Base-by-base conservation (phyloP, 2,113 vertebrate species). In the Pseudorasbora parva region DNA sequence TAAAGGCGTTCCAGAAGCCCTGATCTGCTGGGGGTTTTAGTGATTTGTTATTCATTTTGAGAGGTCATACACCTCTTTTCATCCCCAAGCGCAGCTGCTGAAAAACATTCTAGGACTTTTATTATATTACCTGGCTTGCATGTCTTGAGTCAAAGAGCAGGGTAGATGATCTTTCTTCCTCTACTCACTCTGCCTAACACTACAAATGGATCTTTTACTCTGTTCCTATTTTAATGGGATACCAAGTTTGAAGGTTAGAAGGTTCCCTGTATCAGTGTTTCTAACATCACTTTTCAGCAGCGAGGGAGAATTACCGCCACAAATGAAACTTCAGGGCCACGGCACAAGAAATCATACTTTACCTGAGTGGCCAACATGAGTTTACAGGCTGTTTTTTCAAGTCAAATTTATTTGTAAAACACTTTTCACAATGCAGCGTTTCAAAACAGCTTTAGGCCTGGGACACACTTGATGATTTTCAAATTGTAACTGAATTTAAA, bases 101-200 rank as follows among this genome's bases (percentile, higher is more conserved):
- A 19, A 56, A 27, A 56, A 21, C 30, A 49, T 75, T 75, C 27
- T 4, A 0, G 73, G 25, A 76, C 49, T n/a, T 56, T 56, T 56
- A 76, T 76, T 56, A 56, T 2, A 37, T 57, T 51, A 74, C 23
- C 71, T 74, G 45, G 14, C 69, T 47, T 8, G 43, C 43, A 25
- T 47, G 12, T 74, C 71, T 49, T 30, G 23, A 51, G 45, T 74
- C 71, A 74, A 74, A 74, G 45, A 51, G 45, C 72, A 27, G 72
- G 51, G 43, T 19, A 74, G 14, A 27, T 14, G 45, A 27, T 30
- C 14, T 17, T 25, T 8, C 47, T 30, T 15, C 14, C 45, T 74
- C 47, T 72, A 47, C 41, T 68, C 64, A 68, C 33, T 68, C 1
- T 21, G 64, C 64, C 30, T 71, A 60, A 23, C n/a, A 60, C n/a